Conservation (phyloP, 1,140 invertebrate species). For the Pseudobourletiella spinata region DNA sequence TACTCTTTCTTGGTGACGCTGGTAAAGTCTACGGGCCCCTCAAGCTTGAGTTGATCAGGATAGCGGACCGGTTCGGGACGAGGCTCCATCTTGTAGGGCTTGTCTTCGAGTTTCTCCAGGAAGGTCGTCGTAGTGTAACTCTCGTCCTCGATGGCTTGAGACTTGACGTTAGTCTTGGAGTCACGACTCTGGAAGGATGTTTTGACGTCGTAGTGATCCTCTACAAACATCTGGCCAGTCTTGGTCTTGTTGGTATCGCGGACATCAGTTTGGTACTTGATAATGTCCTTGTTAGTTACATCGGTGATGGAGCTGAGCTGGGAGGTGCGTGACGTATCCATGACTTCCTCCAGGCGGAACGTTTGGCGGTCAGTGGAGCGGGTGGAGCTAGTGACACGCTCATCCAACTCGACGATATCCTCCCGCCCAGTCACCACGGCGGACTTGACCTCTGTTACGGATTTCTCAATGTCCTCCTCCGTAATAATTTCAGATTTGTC, state of each 20-base stretch:
- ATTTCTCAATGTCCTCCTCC: constrained; percentile 31
- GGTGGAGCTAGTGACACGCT: constrained; percentile 28
- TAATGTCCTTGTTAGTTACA: constrained; percentile 7
- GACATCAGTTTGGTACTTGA: background rate
- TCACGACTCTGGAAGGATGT: constrained; percentile 28
- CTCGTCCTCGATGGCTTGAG: constrained; percentile 26
- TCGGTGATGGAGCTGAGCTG: constrained; percentile 1
- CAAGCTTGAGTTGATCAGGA: constrained; percentile 20
- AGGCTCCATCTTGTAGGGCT: constrained; percentile 3
- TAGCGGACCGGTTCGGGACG: constrained; percentile 6
- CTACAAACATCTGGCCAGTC: constrained; percentile 28
- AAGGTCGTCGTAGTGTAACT: constrained; percentile 26
- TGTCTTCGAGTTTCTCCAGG: constrained; percentile 28
- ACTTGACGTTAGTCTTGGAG: constrained; percentile 14
- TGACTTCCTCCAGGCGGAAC: constrained; percentile 24
- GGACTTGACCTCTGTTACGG: constrained; percentile 30
- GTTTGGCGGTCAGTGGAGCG: constrained; percentile 25
- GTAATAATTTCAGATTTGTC: constrained; percentile 21
- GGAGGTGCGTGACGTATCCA: background rate
- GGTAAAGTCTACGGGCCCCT: constrained; percentile 25
- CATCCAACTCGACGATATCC: constrained; percentile 26
- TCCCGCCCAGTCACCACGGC: background rate
- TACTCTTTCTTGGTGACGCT: constrained; percentile 18
- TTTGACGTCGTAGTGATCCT: constrained; percentile 31
- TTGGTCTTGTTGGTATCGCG: constrained; percentile 7